Evolutionary conservation across 2,888 invertebrate species (phyloP).

Genomic region (Maniola hyperantus): DNA sequence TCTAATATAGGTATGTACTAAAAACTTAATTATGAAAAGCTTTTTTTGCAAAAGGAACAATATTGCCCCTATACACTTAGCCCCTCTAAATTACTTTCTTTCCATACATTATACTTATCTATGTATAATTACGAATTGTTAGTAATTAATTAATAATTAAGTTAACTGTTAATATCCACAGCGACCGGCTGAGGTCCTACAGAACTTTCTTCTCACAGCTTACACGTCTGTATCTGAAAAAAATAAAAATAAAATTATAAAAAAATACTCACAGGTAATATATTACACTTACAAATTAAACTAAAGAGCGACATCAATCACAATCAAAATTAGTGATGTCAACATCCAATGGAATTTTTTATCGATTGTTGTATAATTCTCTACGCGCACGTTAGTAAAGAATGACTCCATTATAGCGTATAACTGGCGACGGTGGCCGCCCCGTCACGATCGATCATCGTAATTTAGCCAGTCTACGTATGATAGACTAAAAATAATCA

Average conservation of each 20-base stretch:
- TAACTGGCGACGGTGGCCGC: slow-evolving; percentile 55
- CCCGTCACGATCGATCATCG: slow-evolving; percentile 71
- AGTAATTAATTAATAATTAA: no score
- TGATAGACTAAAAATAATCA: slow-evolving; percentile 60
- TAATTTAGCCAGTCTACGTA: slow-evolving; percentile 57
- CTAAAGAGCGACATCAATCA: slow-evolving; percentile 56
- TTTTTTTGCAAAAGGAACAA: no score
- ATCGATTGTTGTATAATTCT: slow-evolving; percentile 59
- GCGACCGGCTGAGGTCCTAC: no score
- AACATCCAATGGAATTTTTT: slow-evolving; percentile 53
- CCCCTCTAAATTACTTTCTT: no score
- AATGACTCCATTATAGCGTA: slow-evolving; percentile 59
- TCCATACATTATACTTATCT: no score
- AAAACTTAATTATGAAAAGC: no score
- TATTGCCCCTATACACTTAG: no score
- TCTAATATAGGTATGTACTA: no score
- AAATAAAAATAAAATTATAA: slow-evolving; percentile 36
- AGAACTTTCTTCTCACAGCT: neutral
- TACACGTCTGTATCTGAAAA: slow-evolving; percentile 43
- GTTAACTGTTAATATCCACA: no score
- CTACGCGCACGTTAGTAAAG: slow-evolving; percentile 47
- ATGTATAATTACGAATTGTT: no score
- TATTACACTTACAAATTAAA: slow-evolving; percentile 26
- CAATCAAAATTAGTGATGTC: slow-evolving; percentile 63
- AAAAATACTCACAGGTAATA: slow-evolving; percentile 18